Evolutionary conservation across 2,888 invertebrate species (phyloP).

Genomic region (Sceliomorpha sp.): DNA sequence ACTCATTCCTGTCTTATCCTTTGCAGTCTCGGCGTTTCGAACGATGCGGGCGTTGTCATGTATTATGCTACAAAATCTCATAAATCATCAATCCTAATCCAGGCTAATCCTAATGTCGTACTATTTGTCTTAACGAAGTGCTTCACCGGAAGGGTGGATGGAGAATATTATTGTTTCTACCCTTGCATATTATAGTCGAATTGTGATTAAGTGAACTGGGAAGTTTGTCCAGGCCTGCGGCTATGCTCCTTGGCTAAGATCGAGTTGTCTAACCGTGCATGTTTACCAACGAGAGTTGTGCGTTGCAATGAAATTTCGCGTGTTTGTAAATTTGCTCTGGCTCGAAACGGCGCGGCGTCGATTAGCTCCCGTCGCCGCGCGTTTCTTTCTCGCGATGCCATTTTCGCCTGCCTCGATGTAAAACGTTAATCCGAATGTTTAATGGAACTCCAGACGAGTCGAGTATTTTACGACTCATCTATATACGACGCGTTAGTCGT

Average conservation of each 20-base stretch:
- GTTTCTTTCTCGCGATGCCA: neutral
- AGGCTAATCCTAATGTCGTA: conserved; percentile 74
- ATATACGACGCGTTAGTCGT: no score
- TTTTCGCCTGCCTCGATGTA: no score
- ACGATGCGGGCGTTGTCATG: conserved; percentile 11
- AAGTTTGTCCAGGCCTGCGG: conserved; percentile 73
- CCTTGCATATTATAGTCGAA: conserved; percentile 77
- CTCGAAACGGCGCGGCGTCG: no score
- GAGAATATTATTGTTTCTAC: conserved; percentile 74
- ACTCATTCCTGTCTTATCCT: neutral
- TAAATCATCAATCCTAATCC: conserved; percentile 74
- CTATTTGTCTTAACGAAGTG: conserved; percentile 74
- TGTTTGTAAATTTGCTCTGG: no score
- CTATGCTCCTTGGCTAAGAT: conserved; percentile 62
- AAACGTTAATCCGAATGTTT: no score
- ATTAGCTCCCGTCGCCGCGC: no score
- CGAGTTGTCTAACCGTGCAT: conserved; percentile 29
- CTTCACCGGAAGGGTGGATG: conserved; percentile 55
- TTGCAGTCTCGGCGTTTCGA: neutral
- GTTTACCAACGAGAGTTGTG: conserved; percentile 1
- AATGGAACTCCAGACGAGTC: no score
- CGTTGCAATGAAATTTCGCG: conserved; percentile 1
- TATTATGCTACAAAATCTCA: conserved; percentile 59
- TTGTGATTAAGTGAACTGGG: conserved; percentile 72
- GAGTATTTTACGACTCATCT: no score